These are phyloP conservation scores for Lydus trimaculatus DNA, from an alignment of 2,888 invertebrate species.

Conservation along the genomic window DNA sequence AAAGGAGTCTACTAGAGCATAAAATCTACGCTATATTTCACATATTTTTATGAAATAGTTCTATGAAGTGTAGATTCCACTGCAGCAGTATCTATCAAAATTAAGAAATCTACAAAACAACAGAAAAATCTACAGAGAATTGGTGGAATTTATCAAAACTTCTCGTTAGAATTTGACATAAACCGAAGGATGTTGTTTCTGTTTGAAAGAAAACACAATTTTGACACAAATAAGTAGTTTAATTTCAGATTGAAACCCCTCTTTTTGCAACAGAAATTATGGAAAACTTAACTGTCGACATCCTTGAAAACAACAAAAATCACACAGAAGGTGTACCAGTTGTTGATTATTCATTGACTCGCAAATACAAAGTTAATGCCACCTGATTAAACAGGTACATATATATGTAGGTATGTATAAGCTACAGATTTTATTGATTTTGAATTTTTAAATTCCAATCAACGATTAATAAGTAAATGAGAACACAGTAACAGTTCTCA, in stretches of 20 bases:
- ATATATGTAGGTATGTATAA: no score
- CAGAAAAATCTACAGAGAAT: background rate
- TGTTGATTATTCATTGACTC: constrained; percentile 10
- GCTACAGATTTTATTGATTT: background rate
- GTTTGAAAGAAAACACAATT: no score
- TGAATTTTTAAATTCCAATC: background rate
- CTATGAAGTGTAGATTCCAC: constrained; percentile 6
- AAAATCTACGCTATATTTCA: constrained; percentile 18
- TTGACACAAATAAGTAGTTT: no score
- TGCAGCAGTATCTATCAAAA: constrained; percentile 6
- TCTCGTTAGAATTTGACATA: background rate
- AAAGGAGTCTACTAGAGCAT: constrained; percentile 14
- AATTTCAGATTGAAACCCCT: no score
- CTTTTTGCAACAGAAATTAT: constrained; percentile 26
- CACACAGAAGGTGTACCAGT: constrained; percentile 30
- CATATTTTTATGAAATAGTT: constrained; percentile 15
- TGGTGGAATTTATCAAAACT: background rate
- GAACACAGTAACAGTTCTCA: constrained; percentile 3
- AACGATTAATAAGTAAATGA: no score
- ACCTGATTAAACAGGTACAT: no score
- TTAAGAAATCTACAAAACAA: background rate
- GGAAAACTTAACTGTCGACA: constrained; percentile 36
- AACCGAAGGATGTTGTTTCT: background rate
- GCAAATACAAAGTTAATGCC: background rate
- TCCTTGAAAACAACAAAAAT: constrained; percentile 39